A percentile compares a stretch with the other conserved stretches of the same genome.
Evolutionary conservation across 2,888 invertebrate genomes (phyloP).

Genomic region (Lottia scabra): DNA sequence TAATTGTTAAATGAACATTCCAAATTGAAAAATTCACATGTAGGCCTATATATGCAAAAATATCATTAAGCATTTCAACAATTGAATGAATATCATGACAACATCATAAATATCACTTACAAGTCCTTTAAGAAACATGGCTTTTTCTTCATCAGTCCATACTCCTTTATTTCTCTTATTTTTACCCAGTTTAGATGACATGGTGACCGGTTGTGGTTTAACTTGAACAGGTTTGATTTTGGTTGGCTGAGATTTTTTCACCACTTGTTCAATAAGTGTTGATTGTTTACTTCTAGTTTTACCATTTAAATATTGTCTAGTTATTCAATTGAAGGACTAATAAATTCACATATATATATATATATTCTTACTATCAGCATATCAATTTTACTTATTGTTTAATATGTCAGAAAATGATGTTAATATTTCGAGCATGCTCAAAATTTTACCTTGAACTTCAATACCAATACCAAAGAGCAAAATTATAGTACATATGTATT

Average conservation of each 20-base stretch:
- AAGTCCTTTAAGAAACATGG: conserved; percentile 53
- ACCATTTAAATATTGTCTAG: conserved; percentile 40
- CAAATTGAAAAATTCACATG: too few species aligned
- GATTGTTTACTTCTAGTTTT: conserved; percentile 5
- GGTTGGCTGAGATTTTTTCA: neutral
- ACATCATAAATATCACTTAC: conserved; percentile 32
- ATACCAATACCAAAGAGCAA: too few species aligned
- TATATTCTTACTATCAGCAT: neutral
- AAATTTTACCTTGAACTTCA: too few species aligned
- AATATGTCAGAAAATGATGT: conserved; percentile 14
- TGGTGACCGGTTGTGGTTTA: neutral
- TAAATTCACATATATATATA: neutral
- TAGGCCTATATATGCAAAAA: too few species aligned
- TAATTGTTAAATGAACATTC: too few species aligned
- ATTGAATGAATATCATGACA: too few species aligned
- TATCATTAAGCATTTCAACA: too few species aligned
- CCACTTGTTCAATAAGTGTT: neutral
- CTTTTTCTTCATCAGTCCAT: conserved; percentile 61
- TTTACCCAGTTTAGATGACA: neutral
- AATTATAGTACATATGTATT: too few species aligned
- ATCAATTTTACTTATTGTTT: neutral
- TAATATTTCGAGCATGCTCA: too few species aligned
- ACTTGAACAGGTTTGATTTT: neutral
- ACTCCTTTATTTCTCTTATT: conserved; percentile 31
- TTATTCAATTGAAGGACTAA: too few species aligned